A percentile compares a stretch with the other conserved stretches of the same genome.
phyloP scores from a whole-genome alignment of 2,888 invertebrate genomes.

The Eueremaeus valkanovi region DNA sequence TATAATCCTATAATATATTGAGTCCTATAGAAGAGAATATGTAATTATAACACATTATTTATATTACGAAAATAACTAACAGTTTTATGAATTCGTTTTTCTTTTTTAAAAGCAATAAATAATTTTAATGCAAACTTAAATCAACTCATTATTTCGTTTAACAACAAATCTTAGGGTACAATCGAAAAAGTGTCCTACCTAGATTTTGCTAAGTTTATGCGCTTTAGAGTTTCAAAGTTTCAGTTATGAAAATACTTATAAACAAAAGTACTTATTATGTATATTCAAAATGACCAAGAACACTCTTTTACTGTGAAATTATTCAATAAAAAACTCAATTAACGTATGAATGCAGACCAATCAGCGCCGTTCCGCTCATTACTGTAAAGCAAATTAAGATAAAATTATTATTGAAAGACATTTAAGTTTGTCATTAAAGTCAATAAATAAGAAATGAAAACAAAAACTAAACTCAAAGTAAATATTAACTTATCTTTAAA shows the following conservation, averaged over 20 bases:
- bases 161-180: too few species aligned
- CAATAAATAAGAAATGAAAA: not conserved
- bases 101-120: not conserved
- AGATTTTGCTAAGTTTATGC: too few species aligned
- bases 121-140: not conserved
- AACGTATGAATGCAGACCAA: too few species aligned
- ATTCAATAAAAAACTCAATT: not conserved
- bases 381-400: too few species aligned
- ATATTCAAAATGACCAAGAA: too few species aligned
- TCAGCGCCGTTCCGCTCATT: too few species aligned
- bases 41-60: slow-evolving; percentile 18
- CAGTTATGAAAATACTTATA: too few species aligned
- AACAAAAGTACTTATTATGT: too few species aligned
- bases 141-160: not conserved
- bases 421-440: not conserved
- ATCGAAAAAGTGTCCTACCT: too few species aligned
- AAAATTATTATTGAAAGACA: too few species aligned
- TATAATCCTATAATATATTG: not conserved
- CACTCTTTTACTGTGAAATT: not conserved
- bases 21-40: too few species aligned
- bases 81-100: not conserved
- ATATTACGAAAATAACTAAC: not conserved
- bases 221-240: not conserved
- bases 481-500: not conserved
- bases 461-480: not conserved